Conservation (phyloP, 92 coral and sea anemone genomes). For the Scolanthus callimorphus region DNA sequence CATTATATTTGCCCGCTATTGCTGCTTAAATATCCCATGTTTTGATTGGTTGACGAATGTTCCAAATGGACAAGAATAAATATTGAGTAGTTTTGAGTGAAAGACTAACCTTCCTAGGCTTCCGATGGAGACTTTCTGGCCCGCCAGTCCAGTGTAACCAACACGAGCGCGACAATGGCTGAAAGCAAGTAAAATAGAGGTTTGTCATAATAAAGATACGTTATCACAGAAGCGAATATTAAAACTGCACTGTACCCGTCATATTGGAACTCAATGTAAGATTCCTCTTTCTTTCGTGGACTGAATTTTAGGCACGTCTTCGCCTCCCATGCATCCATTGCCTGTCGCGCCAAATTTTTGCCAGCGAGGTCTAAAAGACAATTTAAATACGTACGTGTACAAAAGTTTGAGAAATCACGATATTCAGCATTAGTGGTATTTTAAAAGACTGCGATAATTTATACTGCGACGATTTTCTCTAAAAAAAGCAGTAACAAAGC, state of each 20-base stretch:
- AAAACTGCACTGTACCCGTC: too few species aligned
- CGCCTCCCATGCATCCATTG: conserved; percentile 5
- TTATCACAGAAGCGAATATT: too few species aligned
- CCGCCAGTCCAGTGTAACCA: conserved; percentile 3
- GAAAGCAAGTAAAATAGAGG: not conserved
- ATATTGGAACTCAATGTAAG: conserved; percentile 3
- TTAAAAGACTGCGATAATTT: too few species aligned
- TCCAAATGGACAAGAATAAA: too few species aligned
- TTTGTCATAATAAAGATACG: not conserved
- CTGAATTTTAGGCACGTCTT: conserved; percentile 1
- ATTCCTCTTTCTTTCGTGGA: not conserved
- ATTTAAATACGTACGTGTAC: too few species aligned
- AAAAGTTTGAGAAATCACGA: too few species aligned
- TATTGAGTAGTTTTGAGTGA: not conserved
- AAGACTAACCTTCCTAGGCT: conserved; percentile 7
- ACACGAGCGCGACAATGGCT: conserved; percentile 11
- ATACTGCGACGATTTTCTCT: too few species aligned
- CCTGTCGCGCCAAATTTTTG: not conserved
- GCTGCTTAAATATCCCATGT: too few species aligned
- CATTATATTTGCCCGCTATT: too few species aligned
- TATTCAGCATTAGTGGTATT: too few species aligned
- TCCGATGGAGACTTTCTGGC: conserved; percentile 11
- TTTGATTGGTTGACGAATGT: too few species aligned
- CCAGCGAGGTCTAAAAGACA: conserved; percentile 1
- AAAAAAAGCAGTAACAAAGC: too few species aligned